These are phyloP conservation scores for Trissolcus basalis DNA, from an alignment of 1,140 invertebrate species.

Conservation along the genomic window DNA sequence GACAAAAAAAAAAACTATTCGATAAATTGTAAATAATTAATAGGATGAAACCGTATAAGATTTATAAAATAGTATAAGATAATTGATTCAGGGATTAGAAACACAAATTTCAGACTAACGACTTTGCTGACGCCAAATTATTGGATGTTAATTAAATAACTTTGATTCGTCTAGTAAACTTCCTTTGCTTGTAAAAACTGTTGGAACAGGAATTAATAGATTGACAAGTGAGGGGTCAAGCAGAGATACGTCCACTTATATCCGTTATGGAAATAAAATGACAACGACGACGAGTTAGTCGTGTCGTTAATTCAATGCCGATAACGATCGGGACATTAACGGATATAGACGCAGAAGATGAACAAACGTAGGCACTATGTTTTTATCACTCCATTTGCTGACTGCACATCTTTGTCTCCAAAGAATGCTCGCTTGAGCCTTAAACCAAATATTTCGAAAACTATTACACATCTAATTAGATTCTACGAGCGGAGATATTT, in stretches of 20 bases:
- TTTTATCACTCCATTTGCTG: conserved; percentile 55
- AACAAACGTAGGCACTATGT: conserved; percentile 44
- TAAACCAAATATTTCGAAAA: conserved; percentile 36
- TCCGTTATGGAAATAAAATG: conserved; percentile 45
- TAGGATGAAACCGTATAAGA: no score
- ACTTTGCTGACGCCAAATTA: conserved; percentile 35
- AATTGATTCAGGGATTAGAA: neutral
- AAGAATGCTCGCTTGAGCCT: no score
- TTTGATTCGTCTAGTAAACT: conserved; percentile 10
- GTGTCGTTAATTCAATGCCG: conserved; percentile 47
- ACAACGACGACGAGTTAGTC: conserved; percentile 30
- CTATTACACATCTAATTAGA: conserved; percentile 51
- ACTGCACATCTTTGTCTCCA: conserved; percentile 28
- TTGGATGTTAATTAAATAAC: conserved; percentile 47
- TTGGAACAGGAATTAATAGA: conserved; percentile 49
- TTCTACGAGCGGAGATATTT: conserved; percentile 27
- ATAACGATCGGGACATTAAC: conserved; percentile 53
- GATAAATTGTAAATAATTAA: no score
- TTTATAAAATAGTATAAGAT: no score
- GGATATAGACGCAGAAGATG: conserved; percentile 43
- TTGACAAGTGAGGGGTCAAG: conserved; percentile 50
- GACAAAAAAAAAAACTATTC: no score
- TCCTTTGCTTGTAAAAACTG: conserved; percentile 25
- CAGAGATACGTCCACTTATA: conserved; percentile 26
- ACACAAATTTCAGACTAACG: conserved; percentile 17